phyloP scores from a whole-genome alignment of 2,113 vertebrate species.

The Phyllostomus discolor region DNA sequence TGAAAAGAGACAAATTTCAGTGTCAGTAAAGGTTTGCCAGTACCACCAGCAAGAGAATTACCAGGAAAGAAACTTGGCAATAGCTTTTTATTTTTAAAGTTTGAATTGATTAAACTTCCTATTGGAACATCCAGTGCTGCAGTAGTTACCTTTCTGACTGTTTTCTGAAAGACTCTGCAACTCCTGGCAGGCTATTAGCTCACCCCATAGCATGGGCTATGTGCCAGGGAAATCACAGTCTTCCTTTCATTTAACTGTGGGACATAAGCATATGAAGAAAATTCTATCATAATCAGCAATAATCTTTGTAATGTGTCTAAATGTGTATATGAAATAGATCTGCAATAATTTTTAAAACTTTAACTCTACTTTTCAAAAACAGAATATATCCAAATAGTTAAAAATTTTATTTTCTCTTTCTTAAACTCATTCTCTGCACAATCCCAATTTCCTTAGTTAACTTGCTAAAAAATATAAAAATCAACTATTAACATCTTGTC shows the following conservation, averaged over 20 bases:
- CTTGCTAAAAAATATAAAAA: not conserved
- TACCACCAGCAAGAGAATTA: not conserved
- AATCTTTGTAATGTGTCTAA: not conserved
- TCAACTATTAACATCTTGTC: not conserved
- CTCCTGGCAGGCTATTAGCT: slow-evolving; percentile 48
- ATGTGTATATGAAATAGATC: not conserved
- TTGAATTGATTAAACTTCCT: not conserved
- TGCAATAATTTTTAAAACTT: not conserved
- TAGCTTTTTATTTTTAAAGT: not conserved
- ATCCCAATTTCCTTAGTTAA: not conserved
- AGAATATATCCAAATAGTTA: not conserved
- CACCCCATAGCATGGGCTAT: slow-evolving; percentile 42
- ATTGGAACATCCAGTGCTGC: not conserved
- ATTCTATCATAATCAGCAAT: slow-evolving; percentile 59
- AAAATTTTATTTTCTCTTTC: not conserved
- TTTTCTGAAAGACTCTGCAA: slow-evolving; percentile 36
- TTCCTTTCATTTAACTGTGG: slow-evolving; percentile 65
- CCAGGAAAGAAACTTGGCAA: not conserved
- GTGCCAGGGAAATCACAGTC: slow-evolving; percentile 54
- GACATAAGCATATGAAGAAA: slow-evolving; percentile 56
- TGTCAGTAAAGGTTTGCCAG: not conserved
- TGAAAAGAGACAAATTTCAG: not conserved
- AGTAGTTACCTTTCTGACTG: not conserved
- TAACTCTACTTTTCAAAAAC: not conserved
- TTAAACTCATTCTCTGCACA: not conserved